Percentiles rank a stretch among this genome's conserved stretches.
These are phyloP conservation scores for Campoplex capitator DNA, from an alignment of 2,888 invertebrate species.

Conservation along the genomic window DNA sequence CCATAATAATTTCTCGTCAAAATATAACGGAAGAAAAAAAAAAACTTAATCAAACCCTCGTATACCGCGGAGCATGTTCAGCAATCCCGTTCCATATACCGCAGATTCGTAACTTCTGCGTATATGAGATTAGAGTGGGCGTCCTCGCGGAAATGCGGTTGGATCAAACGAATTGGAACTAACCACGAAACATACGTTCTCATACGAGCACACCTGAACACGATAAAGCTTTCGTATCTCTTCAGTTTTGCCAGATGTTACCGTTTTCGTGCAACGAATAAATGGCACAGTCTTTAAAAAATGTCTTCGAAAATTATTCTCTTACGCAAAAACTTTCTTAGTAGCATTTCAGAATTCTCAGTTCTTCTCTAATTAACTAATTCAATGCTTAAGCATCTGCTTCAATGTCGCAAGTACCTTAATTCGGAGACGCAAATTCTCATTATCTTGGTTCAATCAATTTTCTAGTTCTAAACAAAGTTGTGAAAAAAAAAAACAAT, in stretches of 20 bases:
- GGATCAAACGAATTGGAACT: constrained; percentile 46
- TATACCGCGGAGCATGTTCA: constrained; percentile 12
- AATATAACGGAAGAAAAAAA: constrained; percentile 2
- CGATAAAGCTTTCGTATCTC: constrained; percentile 10
- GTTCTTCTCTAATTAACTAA: background rate
- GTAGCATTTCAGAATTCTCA: background rate
- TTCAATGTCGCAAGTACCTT: background rate
- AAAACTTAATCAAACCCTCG: background rate
- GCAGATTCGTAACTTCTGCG: background rate
- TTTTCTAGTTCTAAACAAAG: background rate
- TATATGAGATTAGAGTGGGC: background rate
- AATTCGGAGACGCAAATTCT: background rate
- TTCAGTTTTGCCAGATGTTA: constrained; percentile 6
- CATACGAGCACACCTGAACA: constrained; percentile 14
- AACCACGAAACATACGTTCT: constrained; percentile 26
- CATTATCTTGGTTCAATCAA: background rate
- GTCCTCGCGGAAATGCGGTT: constrained; percentile 25
- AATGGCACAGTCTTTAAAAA: background rate
- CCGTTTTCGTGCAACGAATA: background rate
- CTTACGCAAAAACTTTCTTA: background rate
- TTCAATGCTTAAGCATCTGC: background rate
- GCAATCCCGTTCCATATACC: constrained; percentile 11
- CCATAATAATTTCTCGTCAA: background rate
- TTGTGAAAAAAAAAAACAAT: background rate
- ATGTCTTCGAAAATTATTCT: background rate